Conservation (phyloP, 2,113 vertebrate species). For the Nesogale talazaci region DNA sequence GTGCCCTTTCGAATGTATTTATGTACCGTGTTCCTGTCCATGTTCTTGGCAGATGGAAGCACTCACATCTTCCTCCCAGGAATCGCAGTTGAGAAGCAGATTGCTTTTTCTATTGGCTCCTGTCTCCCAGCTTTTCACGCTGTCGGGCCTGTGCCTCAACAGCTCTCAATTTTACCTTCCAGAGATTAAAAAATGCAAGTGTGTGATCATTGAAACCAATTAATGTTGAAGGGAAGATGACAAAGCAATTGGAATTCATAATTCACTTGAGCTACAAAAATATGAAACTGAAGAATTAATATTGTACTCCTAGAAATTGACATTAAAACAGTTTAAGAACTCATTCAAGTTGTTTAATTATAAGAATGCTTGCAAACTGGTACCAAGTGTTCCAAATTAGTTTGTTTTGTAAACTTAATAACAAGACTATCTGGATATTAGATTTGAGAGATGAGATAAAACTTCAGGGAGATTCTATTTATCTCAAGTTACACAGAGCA, state of each 20-base stretch:
- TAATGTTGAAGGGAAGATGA: not conserved
- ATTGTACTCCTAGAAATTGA: not conserved
- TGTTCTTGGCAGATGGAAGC: conserved; percentile 49
- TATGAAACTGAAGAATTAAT: conserved; percentile 38
- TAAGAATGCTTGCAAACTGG: not conserved
- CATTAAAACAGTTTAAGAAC: conserved; percentile 7
- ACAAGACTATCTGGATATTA: not conserved
- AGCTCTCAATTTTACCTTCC: not conserved
- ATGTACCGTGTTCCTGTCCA: conserved; percentile 31
- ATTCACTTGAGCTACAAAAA: not conserved
- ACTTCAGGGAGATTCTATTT: not conserved
- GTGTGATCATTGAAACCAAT: not conserved
- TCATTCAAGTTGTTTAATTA: not conserved
- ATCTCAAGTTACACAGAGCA: not conserved
- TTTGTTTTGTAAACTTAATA: not conserved
- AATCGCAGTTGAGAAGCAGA: conserved; percentile 46
- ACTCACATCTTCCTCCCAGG: conserved; percentile 43
- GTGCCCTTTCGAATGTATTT: conserved; percentile 27
- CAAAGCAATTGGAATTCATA: conserved; percentile 44
- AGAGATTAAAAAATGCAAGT: conserved; percentile 25
- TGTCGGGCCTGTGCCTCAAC: not conserved
- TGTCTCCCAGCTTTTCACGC: not conserved
- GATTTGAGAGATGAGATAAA: conserved; percentile 22
- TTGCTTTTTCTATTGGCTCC: not conserved
- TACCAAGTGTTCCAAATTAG: conserved; percentile 43